These are phyloP conservation scores for Botia almorhae DNA, from an alignment of 2,797 vertebrate genomes.

Conservation along the genomic window DNA sequence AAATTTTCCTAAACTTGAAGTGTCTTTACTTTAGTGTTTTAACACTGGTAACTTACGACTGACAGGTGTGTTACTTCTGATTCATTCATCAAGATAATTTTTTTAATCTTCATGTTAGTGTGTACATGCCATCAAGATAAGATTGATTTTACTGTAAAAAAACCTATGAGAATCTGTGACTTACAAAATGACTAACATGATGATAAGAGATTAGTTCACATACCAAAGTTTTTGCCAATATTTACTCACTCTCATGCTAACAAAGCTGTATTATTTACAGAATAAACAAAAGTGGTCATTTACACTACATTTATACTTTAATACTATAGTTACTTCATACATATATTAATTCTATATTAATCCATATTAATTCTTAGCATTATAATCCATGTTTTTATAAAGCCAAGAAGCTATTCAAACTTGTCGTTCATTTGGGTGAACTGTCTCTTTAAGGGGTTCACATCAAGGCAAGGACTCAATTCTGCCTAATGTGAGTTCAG, in stretches of 20 bases:
- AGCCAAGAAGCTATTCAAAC: too few species aligned
- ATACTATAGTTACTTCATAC: too few species aligned
- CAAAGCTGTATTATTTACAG: not conserved
- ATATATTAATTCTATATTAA: too few species aligned
- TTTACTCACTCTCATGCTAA: not conserved
- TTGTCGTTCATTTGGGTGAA: not conserved
- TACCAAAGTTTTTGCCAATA: not conserved
- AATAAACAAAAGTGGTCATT: not conserved
- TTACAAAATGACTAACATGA: not conserved
- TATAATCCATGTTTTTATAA: too few species aligned
- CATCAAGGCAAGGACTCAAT: not conserved
- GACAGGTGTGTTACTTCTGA: not conserved
- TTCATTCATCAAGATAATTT: not conserved
- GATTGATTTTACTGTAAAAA: not conserved
- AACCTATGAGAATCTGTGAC: not conserved
- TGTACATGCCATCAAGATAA: not conserved
- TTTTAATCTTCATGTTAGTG: not conserved
- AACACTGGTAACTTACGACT: not conserved
- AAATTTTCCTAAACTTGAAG: slow-evolving; percentile 69
- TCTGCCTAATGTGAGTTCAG: slow-evolving; percentile 43
- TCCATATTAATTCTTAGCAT: too few species aligned
- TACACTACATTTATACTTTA: not conserved
- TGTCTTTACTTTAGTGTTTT: slow-evolving; percentile 67
- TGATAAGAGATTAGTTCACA: not conserved
- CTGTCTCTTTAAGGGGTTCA: slow-evolving; percentile 59